These are phyloP conservation scores for Anarsia innoxiella DNA, from an alignment of 2,888 invertebrate genomes.

Conservation along the genomic window DNA sequence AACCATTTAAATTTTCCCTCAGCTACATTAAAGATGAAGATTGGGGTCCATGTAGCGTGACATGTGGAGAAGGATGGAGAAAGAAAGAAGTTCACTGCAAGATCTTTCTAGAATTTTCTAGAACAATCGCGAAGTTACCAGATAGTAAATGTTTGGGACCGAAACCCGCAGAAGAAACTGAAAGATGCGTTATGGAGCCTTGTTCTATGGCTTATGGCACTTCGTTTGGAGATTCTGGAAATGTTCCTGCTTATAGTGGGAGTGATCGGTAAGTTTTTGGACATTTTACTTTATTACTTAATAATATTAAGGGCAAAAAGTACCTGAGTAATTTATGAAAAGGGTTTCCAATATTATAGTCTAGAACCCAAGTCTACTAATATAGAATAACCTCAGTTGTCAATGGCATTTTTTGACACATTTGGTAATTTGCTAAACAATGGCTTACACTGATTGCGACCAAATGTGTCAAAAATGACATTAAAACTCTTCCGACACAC, in stretches of 20 bases:
- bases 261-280: constrained; percentile 60
- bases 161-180: constrained; percentile 87
- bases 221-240: constrained; percentile 64
- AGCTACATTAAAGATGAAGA: constrained; percentile 92
- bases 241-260: constrained; percentile 46
- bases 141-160: constrained; percentile 91
- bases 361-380: too few species aligned
- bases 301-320: too few species aligned
- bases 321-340: too few species aligned
- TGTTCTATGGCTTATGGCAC: constrained; percentile 81
- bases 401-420: too few species aligned
- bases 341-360: too few species aligned
- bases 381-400: too few species aligned
- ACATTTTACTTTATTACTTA: too few species aligned
- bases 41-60: constrained; percentile 94
- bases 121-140: constrained; percentile 90
- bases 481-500: too few species aligned
- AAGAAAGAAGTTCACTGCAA: constrained; percentile 94
- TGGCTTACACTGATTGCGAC: too few species aligned
- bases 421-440: too few species aligned
- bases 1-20: too few species aligned
- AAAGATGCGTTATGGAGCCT: constrained; percentile 86
- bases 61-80: constrained; percentile 93
- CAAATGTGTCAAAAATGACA: too few species aligned
- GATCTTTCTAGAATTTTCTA: constrained; percentile 93